Evolutionary conservation across 2,797 vertebrate species (phyloP), one percentile per base, ranked within the genome.

Genomic region (Scyliorhinus canicula): DNA sequence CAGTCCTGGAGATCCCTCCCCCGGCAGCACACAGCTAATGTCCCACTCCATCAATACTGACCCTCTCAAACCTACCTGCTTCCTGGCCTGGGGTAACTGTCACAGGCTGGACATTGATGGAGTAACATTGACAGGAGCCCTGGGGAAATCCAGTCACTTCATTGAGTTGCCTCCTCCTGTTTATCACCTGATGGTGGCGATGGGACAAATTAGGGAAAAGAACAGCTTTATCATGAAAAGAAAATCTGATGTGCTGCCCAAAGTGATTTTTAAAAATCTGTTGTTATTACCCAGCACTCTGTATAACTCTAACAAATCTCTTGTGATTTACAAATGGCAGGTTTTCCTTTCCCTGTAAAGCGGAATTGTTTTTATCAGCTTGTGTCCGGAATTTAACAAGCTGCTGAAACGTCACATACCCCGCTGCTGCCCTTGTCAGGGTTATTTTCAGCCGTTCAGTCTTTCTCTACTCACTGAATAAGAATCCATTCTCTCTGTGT

Each of bases 401-500:
- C 31, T 94, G 93, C 35, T 94, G 47, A 9, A 94, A 94, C 28
- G 28, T 94, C 93, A 47, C 67, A 50, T 52, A 67, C 67, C 65
- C 44, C 16, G 67, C 67, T 71, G 93, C 47, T 94, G 67, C 4
- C 65, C 65, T 21, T 12, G 52, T 71, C 31, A 9, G 47, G 65
- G 47, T 50, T 69, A 94, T 52, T 71, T 94, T 95, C 88, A 86
- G 79, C 95, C 84, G 95, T 96, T 96, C 97, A 95, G 95, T 95
- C 96, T 95, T 96, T 96, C 95, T 95, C 96, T 95, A 95, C 95
- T 93, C 95, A 95, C 95, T 1, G n/a, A 95, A 95, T 14, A 12
- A 95, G 95, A 93, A 94, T 74, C 95, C 65, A 88, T 95, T 96
- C 96, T 96, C 95, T 95, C 95, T 96, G 96, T 95, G 96, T 95